Conservation (phyloP, 2,888 invertebrate species). For the Torymus tubicola region DNA sequence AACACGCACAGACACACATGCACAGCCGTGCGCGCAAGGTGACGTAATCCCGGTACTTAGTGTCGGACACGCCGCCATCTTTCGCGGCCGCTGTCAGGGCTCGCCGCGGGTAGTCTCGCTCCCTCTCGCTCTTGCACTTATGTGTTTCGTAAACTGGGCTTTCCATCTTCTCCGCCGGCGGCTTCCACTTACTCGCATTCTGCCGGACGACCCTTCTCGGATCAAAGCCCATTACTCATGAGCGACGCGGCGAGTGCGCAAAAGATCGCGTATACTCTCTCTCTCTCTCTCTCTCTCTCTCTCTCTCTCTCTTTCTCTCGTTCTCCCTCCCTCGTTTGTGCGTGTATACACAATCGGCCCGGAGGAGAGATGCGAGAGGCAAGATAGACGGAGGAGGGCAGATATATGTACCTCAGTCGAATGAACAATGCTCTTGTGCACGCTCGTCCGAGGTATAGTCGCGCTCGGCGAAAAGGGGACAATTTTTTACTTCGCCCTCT, state of each 20-base stretch:
- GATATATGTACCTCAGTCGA: constrained; percentile 27
- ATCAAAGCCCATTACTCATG: constrained; percentile 53
- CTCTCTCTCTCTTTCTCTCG: not conserved
- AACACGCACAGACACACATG: not conserved
- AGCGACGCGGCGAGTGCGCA: constrained; percentile 17
- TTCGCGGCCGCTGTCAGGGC: constrained; percentile 65
- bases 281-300: constrained; percentile 16
- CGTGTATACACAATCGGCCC: not conserved
- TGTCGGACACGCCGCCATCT: constrained; percentile 64
- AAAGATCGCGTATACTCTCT: constrained; percentile 30
- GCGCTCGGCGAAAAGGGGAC: constrained; percentile 15
- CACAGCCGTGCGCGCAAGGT: constrained; percentile 56
- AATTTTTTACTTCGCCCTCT: constrained; percentile 19
- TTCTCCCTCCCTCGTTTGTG: not conserved
- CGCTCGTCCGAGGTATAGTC: not conserved
- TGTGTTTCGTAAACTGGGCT: constrained; percentile 55
- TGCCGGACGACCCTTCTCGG: constrained; percentile 43
- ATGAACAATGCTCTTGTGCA: constrained; percentile 28
- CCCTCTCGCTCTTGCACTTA: constrained; percentile 33
- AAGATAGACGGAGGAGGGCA: constrained; percentile 36
- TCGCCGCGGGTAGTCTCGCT: constrained; percentile 62
- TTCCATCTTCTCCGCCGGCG: constrained; percentile 47
- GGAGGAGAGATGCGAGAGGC: constrained; percentile 19
- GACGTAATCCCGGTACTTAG: constrained; percentile 69
- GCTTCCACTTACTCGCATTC: constrained; percentile 55